phyloP scores from a whole-genome alignment of 2,888 invertebrate species.

The Abrostola tripartita region DNA sequence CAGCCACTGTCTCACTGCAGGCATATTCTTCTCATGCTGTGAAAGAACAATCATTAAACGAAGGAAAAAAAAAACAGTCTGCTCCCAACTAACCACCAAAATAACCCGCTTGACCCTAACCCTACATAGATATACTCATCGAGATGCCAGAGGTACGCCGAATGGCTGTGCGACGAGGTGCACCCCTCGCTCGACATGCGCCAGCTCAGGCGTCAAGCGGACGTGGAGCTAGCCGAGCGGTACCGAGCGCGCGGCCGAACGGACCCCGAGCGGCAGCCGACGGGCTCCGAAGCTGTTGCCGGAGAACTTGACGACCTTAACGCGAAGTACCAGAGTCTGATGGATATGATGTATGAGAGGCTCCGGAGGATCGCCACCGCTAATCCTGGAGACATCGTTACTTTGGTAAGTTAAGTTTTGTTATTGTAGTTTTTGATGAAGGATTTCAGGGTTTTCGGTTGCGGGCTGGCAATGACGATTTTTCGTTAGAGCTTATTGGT shows the following conservation, averaged over 20 bases:
- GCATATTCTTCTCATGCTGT: too few species aligned
- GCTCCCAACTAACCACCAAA: constrained; percentile 77
- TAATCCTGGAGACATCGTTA: constrained; percentile 92
- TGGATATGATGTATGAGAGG: constrained; percentile 91
- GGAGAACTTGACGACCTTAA: constrained; percentile 94
- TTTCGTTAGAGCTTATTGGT: too few species aligned
- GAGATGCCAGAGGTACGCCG: constrained; percentile 94
- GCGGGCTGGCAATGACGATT: too few species aligned
- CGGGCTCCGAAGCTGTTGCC: constrained; percentile 92
- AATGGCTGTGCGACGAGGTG: constrained; percentile 93
- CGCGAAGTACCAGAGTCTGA: constrained; percentile 91
- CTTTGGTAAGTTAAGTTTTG: constrained; percentile 91
- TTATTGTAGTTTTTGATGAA: not conserved
- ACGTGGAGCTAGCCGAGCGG: constrained; percentile 76
- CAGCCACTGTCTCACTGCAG: too few species aligned
- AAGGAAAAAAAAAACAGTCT: constrained; percentile 61
- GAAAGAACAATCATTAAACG: too few species aligned
- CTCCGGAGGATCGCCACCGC: constrained; percentile 90
- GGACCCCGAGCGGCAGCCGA: constrained; percentile 69
- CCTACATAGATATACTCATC: constrained; percentile 94
- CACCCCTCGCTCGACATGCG: constrained; percentile 93
- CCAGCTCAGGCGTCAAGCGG: constrained; percentile 80
- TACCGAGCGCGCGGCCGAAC: constrained; percentile 71
- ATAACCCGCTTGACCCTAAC: constrained; percentile 87
- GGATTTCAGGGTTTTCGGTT: not conserved